Evolutionary conservation across 2,888 invertebrate genomes (phyloP).

Genomic region (Rhorus exstirpatorius): DNA sequence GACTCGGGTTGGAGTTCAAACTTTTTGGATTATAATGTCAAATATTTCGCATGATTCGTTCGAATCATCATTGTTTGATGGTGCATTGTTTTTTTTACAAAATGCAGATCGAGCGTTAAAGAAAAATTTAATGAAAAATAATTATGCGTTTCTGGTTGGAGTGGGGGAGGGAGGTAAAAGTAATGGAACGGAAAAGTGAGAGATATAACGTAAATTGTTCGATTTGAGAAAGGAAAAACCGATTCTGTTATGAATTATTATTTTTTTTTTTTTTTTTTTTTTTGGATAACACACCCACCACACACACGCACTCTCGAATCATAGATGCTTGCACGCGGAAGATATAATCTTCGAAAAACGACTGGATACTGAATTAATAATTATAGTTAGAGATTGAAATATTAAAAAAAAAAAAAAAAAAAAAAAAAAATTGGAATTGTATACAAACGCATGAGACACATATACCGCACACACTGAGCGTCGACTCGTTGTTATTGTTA

Average conservation of each 20-base stretch:
- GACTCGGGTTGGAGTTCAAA: slow-evolving; percentile 81
- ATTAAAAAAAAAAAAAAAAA: slow-evolving; percentile 71
- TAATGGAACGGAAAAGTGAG: slow-evolving; percentile 49
- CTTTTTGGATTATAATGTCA: slow-evolving; percentile 66
- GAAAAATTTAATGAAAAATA: slow-evolving; percentile 41
- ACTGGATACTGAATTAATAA: slow-evolving; percentile 78
- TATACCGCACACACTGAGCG: slow-evolving; percentile 80
- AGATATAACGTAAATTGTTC: slow-evolving; percentile 62
- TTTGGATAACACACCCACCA: slow-evolving; percentile 46
- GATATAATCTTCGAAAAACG: slow-evolving; percentile 56
- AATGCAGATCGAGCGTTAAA: slow-evolving; percentile 59
- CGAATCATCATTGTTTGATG: slow-evolving; percentile 81
- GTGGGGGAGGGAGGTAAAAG: slow-evolving; percentile 48
- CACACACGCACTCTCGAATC: slow-evolving; percentile 58
- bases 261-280: no score
- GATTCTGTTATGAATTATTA: slow-evolving; percentile 34
- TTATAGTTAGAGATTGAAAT: slow-evolving; percentile 82
- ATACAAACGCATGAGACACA: slow-evolving; percentile 54
- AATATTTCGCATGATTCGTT: slow-evolving; percentile 77
- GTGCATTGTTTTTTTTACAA: slow-evolving; percentile 76
- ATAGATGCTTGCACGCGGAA: slow-evolving; percentile 53
- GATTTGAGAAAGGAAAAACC: slow-evolving; percentile 22
- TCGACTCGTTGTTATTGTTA: slow-evolving; percentile 86
- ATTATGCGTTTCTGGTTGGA: slow-evolving; percentile 54
- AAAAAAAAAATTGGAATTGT: slow-evolving; percentile 50